A percentile compares a stretch with the other conserved stretches of the same genome.
phyloP scores from a whole-genome alignment of 2,113 vertebrate species.

The Tringa solitaria region DNA sequence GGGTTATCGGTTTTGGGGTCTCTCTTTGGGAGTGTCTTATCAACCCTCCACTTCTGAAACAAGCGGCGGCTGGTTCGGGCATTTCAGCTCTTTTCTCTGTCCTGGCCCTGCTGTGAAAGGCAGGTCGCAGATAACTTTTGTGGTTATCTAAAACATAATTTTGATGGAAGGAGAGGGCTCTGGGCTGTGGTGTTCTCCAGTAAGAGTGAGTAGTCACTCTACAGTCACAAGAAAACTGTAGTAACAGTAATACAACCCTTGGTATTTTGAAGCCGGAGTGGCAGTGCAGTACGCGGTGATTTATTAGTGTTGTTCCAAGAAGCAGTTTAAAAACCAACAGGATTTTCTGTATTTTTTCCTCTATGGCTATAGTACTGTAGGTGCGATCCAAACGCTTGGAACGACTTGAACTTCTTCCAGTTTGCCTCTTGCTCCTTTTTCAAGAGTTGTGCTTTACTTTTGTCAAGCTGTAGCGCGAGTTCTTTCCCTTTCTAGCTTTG shows the following conservation, averaged over 20 bases:
- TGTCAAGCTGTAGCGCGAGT: fast-evolving
- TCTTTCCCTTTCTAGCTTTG: not conserved
- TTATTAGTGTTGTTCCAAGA: conserved; percentile 7
- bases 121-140: not conserved
- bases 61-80: not conserved
- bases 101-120: not conserved
- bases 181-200: fast-evolving
- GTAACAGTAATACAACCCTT: not conserved
- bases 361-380: not conserved
- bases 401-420: not conserved
- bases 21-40: conserved; percentile 31
- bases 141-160: not conserved
- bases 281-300: fast-evolving
- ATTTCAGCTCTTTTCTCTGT: not conserved
- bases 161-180: not conserved
- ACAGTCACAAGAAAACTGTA: not conserved
- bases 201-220: not conserved
- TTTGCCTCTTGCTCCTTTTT: not conserved
- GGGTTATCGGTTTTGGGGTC: not conserved
- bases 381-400: not conserved
- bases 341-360: conserved; percentile 11
- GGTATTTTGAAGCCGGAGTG: not conserved
- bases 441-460: not conserved
- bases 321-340: not conserved
- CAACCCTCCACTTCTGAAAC: not conserved